Conservation (phyloP, 1,140 invertebrate species). For the Bombus terrestris region DNA sequence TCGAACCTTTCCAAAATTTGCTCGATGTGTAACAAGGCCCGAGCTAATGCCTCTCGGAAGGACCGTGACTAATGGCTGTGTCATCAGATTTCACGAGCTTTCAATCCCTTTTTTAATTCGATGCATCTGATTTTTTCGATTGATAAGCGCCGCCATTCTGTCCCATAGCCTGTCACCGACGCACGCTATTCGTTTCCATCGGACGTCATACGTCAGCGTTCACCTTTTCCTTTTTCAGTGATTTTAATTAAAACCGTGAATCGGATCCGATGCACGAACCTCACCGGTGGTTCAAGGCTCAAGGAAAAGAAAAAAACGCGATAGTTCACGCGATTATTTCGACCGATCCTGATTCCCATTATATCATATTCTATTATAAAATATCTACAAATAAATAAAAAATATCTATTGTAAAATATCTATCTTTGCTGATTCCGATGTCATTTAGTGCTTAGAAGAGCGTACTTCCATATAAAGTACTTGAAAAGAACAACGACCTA, state of each 20-base stretch:
- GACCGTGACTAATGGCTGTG: constrained; percentile 42
- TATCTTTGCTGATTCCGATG: too few relatives aligned
- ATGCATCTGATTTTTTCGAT: constrained; percentile 26
- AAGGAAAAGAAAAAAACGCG: not conserved
- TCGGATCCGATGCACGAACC: not conserved
- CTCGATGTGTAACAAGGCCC: not conserved
- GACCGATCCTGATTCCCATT: too few relatives aligned
- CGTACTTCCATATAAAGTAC: too few relatives aligned
- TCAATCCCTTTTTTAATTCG: constrained; percentile 40
- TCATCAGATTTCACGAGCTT: constrained; percentile 47
- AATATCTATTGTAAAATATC: too few relatives aligned
- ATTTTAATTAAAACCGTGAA: constrained; percentile 31
- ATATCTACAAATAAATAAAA: too few relatives aligned
- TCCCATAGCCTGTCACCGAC: not conserved
- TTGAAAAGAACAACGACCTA: too few relatives aligned
- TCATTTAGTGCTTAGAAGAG: too few relatives aligned
- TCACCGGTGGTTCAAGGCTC: too few relatives aligned
- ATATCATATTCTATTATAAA: too few relatives aligned
- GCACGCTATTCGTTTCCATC: not conserved
- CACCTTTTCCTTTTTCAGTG: not conserved
- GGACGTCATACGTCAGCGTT: not conserved
- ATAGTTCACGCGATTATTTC: too few relatives aligned
- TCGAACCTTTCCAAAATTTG: constrained; percentile 42
- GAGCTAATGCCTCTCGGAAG: constrained; percentile 27
- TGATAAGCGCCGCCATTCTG: not conserved